phyloP scores from a whole-genome alignment of 2,888 invertebrate genomes.

The Fabriciana adippe region DNA sequence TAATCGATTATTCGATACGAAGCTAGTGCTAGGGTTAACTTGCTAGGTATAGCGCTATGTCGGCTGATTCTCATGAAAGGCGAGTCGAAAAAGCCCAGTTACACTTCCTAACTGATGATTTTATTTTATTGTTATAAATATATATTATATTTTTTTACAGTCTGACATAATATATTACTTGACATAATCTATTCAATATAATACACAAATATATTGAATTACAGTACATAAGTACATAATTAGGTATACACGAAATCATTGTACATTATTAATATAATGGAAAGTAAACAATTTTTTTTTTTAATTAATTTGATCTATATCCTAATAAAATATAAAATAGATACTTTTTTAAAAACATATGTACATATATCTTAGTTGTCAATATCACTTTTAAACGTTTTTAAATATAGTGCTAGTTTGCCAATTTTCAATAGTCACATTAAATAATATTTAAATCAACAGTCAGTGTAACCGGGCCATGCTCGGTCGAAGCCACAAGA shows the following conservation, averaged over 20 bases:
- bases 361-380: too few relatives aligned
- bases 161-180: too few relatives aligned
- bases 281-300: too few relatives aligned
- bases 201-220: too few relatives aligned
- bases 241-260: too few relatives aligned
- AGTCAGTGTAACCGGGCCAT: slow-evolving; percentile 47
- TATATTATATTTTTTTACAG: not conserved
- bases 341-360: too few relatives aligned
- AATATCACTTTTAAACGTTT: too few relatives aligned
- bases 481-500: slow-evolving; percentile 72
- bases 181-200: too few relatives aligned
- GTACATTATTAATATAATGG: too few relatives aligned
- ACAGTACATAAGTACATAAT: too few relatives aligned
- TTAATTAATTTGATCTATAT: too few relatives aligned
- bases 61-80: slow-evolving; percentile 55
- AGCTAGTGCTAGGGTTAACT: slow-evolving; percentile 27
- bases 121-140: not conserved
- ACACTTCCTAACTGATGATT: slow-evolving; percentile 32
- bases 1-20: slow-evolving; percentile 27
- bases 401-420: not conserved
- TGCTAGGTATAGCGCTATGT: slow-evolving; percentile 43
- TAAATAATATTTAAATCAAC: slow-evolving; percentile 5
- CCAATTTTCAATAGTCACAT: not conserved
- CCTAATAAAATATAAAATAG: too few relatives aligned
- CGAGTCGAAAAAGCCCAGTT: slow-evolving; percentile 50